phyloP scores from a whole-genome alignment of 2,797 vertebrate species.

The Cyprinodon diabolis region DNA sequence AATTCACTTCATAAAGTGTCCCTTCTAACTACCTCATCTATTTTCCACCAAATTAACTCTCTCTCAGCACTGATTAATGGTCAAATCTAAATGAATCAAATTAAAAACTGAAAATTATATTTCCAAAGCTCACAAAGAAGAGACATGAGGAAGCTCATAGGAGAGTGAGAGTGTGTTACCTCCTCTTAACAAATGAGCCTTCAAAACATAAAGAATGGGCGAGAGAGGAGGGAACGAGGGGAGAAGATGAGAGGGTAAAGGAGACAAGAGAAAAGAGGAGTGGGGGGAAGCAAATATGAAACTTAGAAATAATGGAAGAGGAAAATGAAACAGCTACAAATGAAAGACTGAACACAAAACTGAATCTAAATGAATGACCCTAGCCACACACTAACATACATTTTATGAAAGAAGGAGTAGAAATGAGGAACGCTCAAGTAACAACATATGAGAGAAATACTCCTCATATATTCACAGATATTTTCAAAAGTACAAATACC shows the following conservation, averaged over 20 bases:
- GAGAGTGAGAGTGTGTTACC: constrained; percentile 88
- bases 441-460: background rate
- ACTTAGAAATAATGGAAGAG: constrained; percentile 27
- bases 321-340: constrained; percentile 22
- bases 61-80: constrained; percentile 99
- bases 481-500: background rate
- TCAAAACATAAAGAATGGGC: constrained; percentile 98
- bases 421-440: background rate
- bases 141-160: constrained; percentile 74
- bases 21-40: constrained; percentile 98
- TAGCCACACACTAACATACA: constrained; percentile 45
- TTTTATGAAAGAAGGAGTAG: constrained; percentile 15
- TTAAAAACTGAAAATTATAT: constrained; percentile 99
- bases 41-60: constrained; percentile 99
- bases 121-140: constrained; percentile 97
- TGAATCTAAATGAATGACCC: background rate
- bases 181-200: constrained; percentile 99
- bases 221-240: constrained; percentile 73
- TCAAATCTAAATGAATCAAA: constrained; percentile 99
- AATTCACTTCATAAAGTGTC: constrained; percentile 93
- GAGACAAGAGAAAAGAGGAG: constrained; percentile 37
- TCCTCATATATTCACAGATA: background rate
- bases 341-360: constrained; percentile 11
- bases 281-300: constrained; percentile 71
- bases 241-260: constrained; percentile 73